Evolutionary conservation across 2,797 vertebrate genomes (phyloP).

Genomic region (Sebastes vulpes): DNA sequence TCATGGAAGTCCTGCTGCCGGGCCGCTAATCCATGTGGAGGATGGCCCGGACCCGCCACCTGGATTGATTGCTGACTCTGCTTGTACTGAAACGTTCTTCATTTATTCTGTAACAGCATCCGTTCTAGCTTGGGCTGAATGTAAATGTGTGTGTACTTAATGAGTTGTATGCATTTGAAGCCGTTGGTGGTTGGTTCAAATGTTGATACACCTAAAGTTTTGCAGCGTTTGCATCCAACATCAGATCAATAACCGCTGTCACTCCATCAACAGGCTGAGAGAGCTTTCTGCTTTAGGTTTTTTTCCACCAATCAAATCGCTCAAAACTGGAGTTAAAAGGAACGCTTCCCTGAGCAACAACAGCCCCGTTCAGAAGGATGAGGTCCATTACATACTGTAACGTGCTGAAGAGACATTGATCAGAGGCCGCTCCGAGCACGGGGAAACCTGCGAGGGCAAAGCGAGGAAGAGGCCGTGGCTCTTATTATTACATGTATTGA

Average conservation of each 20-base stretch:
- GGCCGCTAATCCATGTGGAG: slow-evolving; percentile 14
- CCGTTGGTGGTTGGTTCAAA: not conserved
- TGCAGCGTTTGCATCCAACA: not conserved
- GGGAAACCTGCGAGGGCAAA: slow-evolving; percentile 14
- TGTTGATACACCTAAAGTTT: not conserved
- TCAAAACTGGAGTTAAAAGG: not conserved
- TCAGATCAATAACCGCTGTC: slow-evolving; percentile 34
- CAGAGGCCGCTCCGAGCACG: not conserved
- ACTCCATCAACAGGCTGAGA: not conserved
- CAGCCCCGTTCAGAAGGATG: not conserved
- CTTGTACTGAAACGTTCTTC: not conserved
- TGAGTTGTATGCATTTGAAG: not conserved
- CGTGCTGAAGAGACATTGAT: slow-evolving; percentile 13
- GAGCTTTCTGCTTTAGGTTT: not conserved
- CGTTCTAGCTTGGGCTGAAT: not conserved
- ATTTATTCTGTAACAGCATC: not conserved
- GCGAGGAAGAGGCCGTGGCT: slow-evolving; percentile 30
- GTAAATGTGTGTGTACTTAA: not conserved
- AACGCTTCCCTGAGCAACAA: not conserved
- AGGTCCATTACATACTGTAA: not conserved
- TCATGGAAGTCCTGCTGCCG: too few relatives aligned
- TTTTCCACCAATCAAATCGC: not conserved
- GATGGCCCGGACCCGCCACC: not conserved
- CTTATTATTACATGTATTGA: slow-evolving; percentile 61
- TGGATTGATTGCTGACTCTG: slow-evolving; percentile 14